Evolutionary conservation across 2,888 invertebrate genomes (phyloP).

Genomic region (Lumbricus terrestris): DNA sequence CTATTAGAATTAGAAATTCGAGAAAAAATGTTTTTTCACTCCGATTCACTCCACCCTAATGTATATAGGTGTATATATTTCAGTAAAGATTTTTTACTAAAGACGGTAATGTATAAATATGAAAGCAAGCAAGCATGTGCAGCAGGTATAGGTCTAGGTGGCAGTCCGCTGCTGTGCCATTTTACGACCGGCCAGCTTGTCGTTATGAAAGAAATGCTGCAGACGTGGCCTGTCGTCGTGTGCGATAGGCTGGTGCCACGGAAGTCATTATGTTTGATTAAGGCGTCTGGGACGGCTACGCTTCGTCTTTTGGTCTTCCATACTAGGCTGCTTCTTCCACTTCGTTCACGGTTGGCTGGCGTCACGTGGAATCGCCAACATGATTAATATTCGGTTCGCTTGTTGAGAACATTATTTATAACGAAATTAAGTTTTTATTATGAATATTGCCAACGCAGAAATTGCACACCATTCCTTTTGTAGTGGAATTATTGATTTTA

Average conservation of each 20-base stretch:
- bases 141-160: no score
- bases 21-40: no score
- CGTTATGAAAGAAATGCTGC: not conserved
- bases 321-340: no score
- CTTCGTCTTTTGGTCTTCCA: not conserved
- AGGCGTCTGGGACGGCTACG: not conserved
- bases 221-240: not conserved
- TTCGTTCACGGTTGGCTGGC: not conserved
- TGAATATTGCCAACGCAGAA: not conserved
- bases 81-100: not conserved
- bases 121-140: not conserved
- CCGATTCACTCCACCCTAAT: no score
- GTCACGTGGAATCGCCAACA: not conserved
- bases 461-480: not conserved
- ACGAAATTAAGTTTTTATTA: not conserved
- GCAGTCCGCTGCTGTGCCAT: no score
- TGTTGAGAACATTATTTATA: not conserved
- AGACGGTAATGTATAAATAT: not conserved
- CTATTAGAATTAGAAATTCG: no score
- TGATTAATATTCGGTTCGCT: not conserved
- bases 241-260: not conserved
- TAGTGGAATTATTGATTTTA: not conserved
- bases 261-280: not conserved
- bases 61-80: no score
- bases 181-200: not conserved